Conservation (phyloP, 2,888 invertebrate species). For the Eupithecia centaureata region DNA sequence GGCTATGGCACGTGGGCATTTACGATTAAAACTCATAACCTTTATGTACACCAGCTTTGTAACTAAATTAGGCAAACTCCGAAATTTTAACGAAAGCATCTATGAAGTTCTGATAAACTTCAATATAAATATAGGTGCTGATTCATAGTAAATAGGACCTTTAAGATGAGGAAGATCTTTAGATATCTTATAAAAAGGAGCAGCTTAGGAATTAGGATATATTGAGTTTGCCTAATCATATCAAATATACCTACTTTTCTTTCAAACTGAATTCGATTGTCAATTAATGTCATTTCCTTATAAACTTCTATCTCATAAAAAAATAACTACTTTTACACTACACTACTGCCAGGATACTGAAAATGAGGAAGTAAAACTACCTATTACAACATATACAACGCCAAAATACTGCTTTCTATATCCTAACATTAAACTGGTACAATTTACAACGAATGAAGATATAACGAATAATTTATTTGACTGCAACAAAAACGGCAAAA, state of each 20-base stretch:
- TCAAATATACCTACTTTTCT: slow-evolving; percentile 33
- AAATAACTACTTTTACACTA: slow-evolving; percentile 65
- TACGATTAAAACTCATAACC: slow-evolving; percentile 59
- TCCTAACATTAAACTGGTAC: slow-evolving; percentile 66
- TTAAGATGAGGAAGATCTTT: not conserved
- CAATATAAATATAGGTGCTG: not conserved
- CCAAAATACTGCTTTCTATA: slow-evolving; percentile 76
- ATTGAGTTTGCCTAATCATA: slow-evolving; percentile 33
- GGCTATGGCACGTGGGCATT: slow-evolving; percentile 78
- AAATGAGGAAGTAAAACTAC: slow-evolving; percentile 56
- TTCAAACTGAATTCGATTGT: slow-evolving; percentile 41
- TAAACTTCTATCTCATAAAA: slow-evolving; percentile 67
- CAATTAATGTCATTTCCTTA: slow-evolving; percentile 50
- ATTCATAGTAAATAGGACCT: not conserved
- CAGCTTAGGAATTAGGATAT: not conserved
- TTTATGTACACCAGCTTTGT: slow-evolving; percentile 59
- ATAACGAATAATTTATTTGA: slow-evolving; percentile 63
- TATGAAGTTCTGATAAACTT: not conserved
- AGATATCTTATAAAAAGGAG: not conserved
- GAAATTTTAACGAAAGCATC: slow-evolving; percentile 2
- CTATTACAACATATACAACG: slow-evolving; percentile 55
- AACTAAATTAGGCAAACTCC: slow-evolving; percentile 45
- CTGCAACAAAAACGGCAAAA: slow-evolving; percentile 65
- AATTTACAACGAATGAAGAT: slow-evolving; percentile 69
- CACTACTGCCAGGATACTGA: slow-evolving; percentile 63